phyloP scores from a whole-genome alignment of 2,888 invertebrate species.

The Scaptomyza polygonia region DNA sequence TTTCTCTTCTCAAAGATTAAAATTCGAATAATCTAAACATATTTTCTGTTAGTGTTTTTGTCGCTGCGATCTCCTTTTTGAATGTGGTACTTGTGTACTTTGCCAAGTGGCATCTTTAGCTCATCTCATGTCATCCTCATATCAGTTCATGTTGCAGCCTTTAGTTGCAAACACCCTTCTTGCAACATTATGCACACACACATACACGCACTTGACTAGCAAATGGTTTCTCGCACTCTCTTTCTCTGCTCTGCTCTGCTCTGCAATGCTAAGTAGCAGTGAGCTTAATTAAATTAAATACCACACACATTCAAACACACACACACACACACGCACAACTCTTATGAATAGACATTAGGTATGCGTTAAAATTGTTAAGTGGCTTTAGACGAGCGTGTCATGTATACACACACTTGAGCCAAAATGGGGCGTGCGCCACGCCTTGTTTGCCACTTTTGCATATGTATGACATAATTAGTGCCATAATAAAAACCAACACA shows the following conservation, averaged over 20 bases:
- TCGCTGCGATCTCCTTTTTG: not conserved
- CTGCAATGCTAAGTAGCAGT: constrained; percentile 66
- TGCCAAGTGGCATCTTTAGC: constrained; percentile 31
- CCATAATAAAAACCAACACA: constrained; percentile 64
- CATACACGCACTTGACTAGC: constrained; percentile 66
- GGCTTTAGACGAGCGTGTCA: constrained; percentile 71
- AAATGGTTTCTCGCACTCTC: constrained; percentile 49
- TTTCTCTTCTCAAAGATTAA: not conserved
- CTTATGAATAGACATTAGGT: constrained; percentile 75
- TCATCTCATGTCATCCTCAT: constrained; percentile 4
- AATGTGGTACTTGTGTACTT: not conserved
- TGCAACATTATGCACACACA: constrained; percentile 25
- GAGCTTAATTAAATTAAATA: constrained; percentile 75
- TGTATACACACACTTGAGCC: constrained; percentile 61
- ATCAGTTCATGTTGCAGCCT: constrained; percentile 22
- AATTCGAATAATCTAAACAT: not conserved
- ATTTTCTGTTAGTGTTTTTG: not conserved
- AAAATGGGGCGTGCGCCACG: constrained; percentile 3
- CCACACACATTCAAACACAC: constrained; percentile 15
- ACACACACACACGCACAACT: constrained; percentile 19
- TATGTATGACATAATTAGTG: constrained; percentile 79
- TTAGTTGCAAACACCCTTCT: not conserved
- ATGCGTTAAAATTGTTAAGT: constrained; percentile 74
- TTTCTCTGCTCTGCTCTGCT: constrained; percentile 9
- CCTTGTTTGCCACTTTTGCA: constrained; percentile 76